These are phyloP conservation scores for Enteromius afrohamiltoni DNA, from an alignment of 2,797 vertebrate species.

Conservation along the genomic window DNA sequence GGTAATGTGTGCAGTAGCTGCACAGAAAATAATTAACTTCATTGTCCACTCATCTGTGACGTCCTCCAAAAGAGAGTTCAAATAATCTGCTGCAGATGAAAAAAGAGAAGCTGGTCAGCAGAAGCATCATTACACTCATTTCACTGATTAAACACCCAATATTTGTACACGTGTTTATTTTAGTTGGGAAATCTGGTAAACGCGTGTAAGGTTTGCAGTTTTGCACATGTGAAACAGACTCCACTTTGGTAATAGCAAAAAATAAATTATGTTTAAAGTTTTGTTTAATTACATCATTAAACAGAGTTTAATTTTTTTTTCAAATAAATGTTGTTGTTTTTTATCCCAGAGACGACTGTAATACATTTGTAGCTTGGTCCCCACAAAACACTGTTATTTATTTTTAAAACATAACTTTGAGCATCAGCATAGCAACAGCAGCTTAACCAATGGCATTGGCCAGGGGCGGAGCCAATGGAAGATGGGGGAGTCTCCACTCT, in stretches of 20 bases:
- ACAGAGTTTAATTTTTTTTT: background rate
- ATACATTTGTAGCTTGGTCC: background rate
- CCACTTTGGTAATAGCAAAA: background rate
- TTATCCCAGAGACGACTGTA: background rate
- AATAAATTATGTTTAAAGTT: background rate
- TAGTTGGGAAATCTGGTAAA: constrained; percentile 23
- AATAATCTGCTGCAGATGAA: constrained; percentile 30
- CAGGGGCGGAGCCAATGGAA: background rate
- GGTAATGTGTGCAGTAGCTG: constrained; percentile 37
- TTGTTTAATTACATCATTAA: constrained; percentile 14
- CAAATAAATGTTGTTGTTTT: background rate
- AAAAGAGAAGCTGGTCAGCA: constrained; percentile 12
- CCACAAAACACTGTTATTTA: background rate
- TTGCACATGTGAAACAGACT: constrained; percentile 49
- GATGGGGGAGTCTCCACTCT: background rate
- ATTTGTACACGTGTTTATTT: constrained; percentile 50
- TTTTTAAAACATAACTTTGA: background rate
- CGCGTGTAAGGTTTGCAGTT: constrained; percentile 43
- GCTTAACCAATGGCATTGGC: background rate
- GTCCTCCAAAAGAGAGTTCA: background rate
- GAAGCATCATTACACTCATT: constrained; percentile 34
- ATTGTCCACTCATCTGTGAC: background rate
- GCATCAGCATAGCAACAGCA: background rate
- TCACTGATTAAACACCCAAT: constrained; percentile 44
- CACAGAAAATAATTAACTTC: constrained; percentile 37